Evolutionary conservation across 2,797 vertebrate genomes (phyloP).

Genomic region (Helarctos malayanus): DNA sequence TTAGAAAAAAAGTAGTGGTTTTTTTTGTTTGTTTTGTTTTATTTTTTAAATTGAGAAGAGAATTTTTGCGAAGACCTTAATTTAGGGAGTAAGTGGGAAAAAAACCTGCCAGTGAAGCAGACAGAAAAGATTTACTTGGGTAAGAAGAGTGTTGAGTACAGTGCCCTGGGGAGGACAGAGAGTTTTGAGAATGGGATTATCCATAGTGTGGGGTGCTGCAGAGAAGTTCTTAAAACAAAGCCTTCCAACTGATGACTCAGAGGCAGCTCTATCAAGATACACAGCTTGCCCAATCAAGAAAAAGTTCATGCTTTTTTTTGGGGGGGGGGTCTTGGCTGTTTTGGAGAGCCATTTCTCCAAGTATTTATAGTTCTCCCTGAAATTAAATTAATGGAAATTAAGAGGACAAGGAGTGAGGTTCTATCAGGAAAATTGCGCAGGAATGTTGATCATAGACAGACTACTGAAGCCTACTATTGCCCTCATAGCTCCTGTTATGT

Average conservation of each 20-base stretch:
- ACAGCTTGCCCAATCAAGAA: not conserved
- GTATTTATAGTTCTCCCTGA: not conserved
- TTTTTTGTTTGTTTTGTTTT: not conserved
- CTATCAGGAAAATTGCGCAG: not conserved
- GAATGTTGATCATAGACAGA: not conserved
- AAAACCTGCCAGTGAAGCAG: not conserved
- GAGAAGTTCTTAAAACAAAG: not conserved
- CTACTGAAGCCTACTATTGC: not conserved
- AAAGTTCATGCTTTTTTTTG: not conserved
- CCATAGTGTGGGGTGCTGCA: not conserved
- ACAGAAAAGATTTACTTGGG: not conserved
- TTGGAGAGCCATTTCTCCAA: not conserved
- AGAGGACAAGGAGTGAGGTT: not conserved
- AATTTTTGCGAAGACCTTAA: slow-evolving; percentile 44
- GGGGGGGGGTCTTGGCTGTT: not conserved
- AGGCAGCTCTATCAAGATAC: not conserved
- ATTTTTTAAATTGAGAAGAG: not conserved
- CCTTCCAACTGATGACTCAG: not conserved
- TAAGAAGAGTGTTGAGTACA: not conserved
- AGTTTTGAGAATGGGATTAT: not conserved
- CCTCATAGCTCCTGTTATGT: not conserved
- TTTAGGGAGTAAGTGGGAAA: slow-evolving; percentile 4
- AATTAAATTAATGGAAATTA: not conserved
- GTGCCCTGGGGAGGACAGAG: not conserved
- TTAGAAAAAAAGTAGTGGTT: not conserved